Conservation (phyloP, 2,888 invertebrate species). For the Drosophila buzzatii region DNA sequence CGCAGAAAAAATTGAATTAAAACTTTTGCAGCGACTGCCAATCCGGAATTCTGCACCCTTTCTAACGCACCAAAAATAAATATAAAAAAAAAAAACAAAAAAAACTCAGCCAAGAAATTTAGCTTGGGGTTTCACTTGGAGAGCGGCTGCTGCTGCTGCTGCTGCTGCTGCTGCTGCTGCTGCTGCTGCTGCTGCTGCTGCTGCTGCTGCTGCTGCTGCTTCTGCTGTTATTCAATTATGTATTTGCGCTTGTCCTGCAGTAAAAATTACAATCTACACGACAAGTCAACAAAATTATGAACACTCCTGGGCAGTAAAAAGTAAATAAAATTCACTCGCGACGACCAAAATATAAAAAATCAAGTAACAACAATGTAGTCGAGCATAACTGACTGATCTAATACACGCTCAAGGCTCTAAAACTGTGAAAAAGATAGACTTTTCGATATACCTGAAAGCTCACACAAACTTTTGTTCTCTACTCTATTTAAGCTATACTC, state of each 20-base stretch:
- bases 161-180: constrained; percentile 21
- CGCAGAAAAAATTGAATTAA: constrained; percentile 81
- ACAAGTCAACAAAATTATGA: constrained; percentile 84
- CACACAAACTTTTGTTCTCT: too few species aligned
- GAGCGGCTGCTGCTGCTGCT: neutral
- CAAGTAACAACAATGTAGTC: neutral
- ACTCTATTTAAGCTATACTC: too few species aligned
- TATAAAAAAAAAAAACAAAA: neutral
- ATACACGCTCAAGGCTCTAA: neutral
- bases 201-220: neutral
- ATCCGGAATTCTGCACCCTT: constrained; percentile 53
- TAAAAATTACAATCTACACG: constrained; percentile 82
- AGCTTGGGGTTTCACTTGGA: constrained; percentile 33
- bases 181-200: constrained; percentile 16
- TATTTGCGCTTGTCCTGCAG: constrained; percentile 83
- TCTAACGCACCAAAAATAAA: constrained; percentile 4
- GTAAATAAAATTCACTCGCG: constrained; percentile 66
- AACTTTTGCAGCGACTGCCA: constrained; percentile 61
- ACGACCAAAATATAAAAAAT: constrained; percentile 10
- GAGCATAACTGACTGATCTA: neutral
- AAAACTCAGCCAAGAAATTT: constrained; percentile 26
- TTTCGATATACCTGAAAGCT: too few species aligned
- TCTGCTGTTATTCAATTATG: constrained; percentile 79
- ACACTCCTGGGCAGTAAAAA: constrained; percentile 79
- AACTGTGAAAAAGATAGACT: too few species aligned